phyloP scores from a whole-genome alignment of 2,888 invertebrate genomes.

The Oscheius sp. region DNA sequence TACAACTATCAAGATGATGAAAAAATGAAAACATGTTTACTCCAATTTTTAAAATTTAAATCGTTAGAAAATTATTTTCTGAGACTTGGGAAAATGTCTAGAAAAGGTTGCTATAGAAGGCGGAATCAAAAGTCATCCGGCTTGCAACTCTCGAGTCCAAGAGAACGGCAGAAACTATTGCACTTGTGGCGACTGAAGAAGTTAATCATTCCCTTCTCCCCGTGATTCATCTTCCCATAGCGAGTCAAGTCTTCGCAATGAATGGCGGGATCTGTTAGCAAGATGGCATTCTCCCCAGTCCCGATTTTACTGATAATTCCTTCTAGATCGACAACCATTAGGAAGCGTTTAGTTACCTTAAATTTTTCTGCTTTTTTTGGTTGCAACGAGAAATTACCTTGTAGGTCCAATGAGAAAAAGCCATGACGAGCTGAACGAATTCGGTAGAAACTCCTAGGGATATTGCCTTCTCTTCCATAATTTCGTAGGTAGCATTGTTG shows the following conservation, averaged over 20 bases:
- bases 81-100: background rate
- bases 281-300: background rate
- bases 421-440: conserved; percentile 29
- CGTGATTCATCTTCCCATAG: conserved; percentile 23
- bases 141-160: conserved; percentile 2
- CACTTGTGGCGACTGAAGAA: conserved; percentile 22
- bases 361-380: background rate
- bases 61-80: background rate
- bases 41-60: too few relatives aligned
- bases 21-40: background rate
- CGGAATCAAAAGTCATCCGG: background rate
- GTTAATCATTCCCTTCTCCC: conserved; percentile 8
- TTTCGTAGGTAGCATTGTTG: conserved; percentile 24
- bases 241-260: conserved; percentile 19
- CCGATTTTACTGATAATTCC: conserved; percentile 7
- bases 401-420: conserved; percentile 34
- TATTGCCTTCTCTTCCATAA: conserved; percentile 24
- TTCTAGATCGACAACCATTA: conserved; percentile 32
- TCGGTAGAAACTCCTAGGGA: conserved; percentile 18
- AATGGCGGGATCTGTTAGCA: conserved; percentile 32
- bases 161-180: conserved; percentile 19
- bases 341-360: conserved; percentile 13
- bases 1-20: background rate
- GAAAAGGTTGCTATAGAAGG: background rate
- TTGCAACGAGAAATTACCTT: background rate